A percentile compares a stretch with the other conserved stretches of the same genome.
phyloP scores from a whole-genome alignment of 1,140 invertebrate genomes.

The Drosophila truncata region DNA sequence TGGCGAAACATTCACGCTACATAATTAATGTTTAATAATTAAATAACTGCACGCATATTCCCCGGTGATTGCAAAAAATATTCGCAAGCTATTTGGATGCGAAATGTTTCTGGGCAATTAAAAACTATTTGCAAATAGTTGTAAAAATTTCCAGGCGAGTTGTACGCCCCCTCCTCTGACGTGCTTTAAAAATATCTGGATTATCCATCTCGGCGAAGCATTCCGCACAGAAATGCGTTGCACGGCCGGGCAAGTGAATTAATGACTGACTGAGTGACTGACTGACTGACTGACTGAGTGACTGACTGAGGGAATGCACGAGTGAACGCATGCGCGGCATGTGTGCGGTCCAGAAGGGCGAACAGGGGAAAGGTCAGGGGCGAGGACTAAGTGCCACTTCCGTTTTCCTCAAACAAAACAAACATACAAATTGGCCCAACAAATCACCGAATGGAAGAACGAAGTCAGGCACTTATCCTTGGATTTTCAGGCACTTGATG shows the following conservation, averaged over 20 bases:
- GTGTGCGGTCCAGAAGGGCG: constrained; percentile 37
- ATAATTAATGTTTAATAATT: constrained; percentile 14
- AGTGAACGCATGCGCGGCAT: constrained; percentile 45
- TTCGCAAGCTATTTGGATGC: constrained; percentile 2
- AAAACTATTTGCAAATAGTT: constrained; percentile 26
- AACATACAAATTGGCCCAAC: constrained; percentile 33
- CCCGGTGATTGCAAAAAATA: constrained; percentile 11
- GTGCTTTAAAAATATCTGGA: constrained; percentile 42
- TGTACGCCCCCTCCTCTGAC: neutral
- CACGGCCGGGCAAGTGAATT: constrained; percentile 7
- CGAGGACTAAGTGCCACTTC: constrained; percentile 44
- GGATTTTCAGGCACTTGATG: constrained; percentile 36
- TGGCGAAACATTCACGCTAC: constrained; percentile 1
- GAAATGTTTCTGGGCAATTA: constrained; percentile 31
- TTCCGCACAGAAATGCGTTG: constrained; percentile 28
- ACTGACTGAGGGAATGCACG: constrained; percentile 23
- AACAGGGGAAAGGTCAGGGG: constrained; percentile 20
- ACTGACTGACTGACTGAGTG: constrained; percentile 11
- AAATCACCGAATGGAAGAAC: constrained; percentile 28
- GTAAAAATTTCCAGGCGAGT: constrained; percentile 12
- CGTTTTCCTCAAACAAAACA: constrained; percentile 44
- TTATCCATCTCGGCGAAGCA: constrained; percentile 21
- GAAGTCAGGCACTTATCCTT: constrained; percentile 35
- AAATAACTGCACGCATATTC: constrained; percentile 6
- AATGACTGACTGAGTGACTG: constrained; percentile 2